Percentiles rank a stretch among this genome's conserved stretches.
Conservation (phyloP, 1,140 invertebrate genomes). For the Drosophila ohnishii region DNA sequence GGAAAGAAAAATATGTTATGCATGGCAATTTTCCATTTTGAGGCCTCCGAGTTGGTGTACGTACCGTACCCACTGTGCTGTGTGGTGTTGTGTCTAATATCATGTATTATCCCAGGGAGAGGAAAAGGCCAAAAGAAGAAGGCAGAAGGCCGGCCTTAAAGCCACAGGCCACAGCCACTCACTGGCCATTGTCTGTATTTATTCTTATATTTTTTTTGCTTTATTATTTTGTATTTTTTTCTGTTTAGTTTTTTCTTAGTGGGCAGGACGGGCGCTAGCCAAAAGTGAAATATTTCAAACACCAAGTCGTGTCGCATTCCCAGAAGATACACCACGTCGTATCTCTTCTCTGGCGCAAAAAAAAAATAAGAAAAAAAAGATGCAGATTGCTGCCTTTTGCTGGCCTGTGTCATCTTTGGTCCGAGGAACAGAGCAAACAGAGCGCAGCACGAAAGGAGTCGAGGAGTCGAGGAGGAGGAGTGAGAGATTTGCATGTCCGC, state of each 20-base stretch:
- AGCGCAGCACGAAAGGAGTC: slow-evolving; percentile 47
- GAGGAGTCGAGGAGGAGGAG: slow-evolving; percentile 2
- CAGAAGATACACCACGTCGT: slow-evolving; percentile 25
- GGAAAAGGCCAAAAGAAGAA: slow-evolving; percentile 10
- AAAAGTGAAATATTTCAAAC: slow-evolving; percentile 79
- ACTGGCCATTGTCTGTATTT: slow-evolving; percentile 57
- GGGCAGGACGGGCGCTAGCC: slow-evolving; percentile 53
- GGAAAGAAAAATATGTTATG: slow-evolving; percentile 67
- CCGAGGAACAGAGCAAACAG: slow-evolving; percentile 54
- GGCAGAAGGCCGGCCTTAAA: slow-evolving; percentile 13
- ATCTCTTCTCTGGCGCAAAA: background rate
- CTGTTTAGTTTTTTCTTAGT: slow-evolving; percentile 6
- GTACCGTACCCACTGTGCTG: background rate
- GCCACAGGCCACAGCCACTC: slow-evolving; percentile 11
- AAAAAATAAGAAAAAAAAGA: background rate
- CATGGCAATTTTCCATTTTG: slow-evolving; percentile 80
- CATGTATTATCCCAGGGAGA: slow-evolving; percentile 56
- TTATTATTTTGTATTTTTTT: slow-evolving; percentile 2
- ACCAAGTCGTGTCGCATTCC: slow-evolving; percentile 55
- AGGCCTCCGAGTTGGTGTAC: slow-evolving; percentile 50
- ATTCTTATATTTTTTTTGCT: slow-evolving; percentile 3
- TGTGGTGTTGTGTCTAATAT: slow-evolving; percentile 66
- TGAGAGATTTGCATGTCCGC: slow-evolving; percentile 49
- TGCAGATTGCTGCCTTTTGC: slow-evolving; percentile 24
- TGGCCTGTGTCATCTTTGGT: slow-evolving; percentile 61